Conservation (phyloP, 2,113 vertebrate species). For the Menidia beryllina region DNA sequence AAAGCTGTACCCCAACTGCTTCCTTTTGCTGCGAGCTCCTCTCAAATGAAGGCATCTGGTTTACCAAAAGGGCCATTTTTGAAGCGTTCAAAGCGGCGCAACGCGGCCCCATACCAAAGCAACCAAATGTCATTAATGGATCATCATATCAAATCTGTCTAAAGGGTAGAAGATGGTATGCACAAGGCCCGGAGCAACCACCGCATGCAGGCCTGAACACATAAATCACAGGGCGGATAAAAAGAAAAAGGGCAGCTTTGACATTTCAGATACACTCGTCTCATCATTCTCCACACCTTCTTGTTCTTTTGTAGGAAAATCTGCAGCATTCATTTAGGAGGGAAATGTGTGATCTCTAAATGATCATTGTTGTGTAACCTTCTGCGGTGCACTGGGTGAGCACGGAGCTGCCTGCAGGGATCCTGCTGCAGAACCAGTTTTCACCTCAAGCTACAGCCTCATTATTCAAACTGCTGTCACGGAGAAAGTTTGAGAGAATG, state of each 20-base stretch:
- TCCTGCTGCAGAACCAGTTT: slow-evolving; percentile 27
- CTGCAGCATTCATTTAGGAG: no score
- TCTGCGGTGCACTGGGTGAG: neutral
- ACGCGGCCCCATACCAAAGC: neutral
- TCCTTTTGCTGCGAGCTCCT: slow-evolving; percentile 2
- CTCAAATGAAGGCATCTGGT: neutral
- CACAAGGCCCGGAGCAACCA: neutral
- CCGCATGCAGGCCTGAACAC: slow-evolving; percentile 23
- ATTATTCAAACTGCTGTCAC: no score
- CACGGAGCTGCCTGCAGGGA: neutral
- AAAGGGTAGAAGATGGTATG: neutral
- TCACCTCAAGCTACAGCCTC: neutral
- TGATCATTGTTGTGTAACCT: neutral
- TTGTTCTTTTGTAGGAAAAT: neutral
- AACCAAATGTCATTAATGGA: neutral
- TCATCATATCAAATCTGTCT: neutral
- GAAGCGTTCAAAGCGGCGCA: neutral
- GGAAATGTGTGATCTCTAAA: neutral
- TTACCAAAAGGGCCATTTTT: neutral
- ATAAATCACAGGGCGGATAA: neutral
- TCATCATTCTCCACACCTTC: neutral
- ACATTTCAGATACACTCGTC: neutral
- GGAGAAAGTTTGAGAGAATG: no score
- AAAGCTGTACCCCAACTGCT: neutral
- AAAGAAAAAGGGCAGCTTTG: neutral